Percentiles rank a stretch among this genome's conserved stretches.
These are phyloP conservation scores for Melanotaenia duboulayi DNA, from an alignment of 2,113 vertebrate species.

Conservation along the genomic window DNA sequence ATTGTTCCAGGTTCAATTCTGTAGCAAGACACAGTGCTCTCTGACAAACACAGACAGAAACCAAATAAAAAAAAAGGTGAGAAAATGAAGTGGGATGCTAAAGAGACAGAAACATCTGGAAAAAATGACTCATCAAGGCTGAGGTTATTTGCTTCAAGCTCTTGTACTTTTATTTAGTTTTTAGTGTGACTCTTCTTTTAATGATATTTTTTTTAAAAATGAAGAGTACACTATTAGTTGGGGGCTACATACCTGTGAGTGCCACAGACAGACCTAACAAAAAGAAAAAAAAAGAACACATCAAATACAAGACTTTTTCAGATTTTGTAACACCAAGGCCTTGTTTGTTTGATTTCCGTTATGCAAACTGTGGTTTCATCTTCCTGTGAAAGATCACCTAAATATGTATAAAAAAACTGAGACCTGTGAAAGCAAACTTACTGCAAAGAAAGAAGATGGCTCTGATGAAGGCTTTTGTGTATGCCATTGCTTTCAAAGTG, in stretches of 20 bases:
- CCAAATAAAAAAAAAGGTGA: neutral
- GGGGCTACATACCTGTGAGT: conserved; percentile 38
- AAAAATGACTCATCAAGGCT: conserved; percentile 22
- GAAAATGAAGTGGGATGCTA: conserved; percentile 29
- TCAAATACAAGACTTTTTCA: neutral
- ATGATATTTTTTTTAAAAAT: neutral
- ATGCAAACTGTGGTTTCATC: conserved; percentile 55
- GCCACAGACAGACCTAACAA: conserved; percentile 46
- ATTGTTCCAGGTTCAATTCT: conserved; percentile 74
- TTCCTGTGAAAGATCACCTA: conserved; percentile 69
- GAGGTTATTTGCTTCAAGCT: neutral
- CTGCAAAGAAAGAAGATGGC: conserved; percentile 46
- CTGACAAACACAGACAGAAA: conserved; percentile 38
- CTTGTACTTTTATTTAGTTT: neutral
- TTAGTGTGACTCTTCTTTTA: neutral
- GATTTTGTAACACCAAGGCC: neutral
- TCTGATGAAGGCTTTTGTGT: neutral
- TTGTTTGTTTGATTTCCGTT: conserved; percentile 37
- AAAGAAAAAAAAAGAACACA: conserved; percentile 8
- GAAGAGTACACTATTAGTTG: neutral
- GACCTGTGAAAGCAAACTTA: conserved; percentile 47
- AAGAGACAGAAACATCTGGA: conserved; percentile 17
- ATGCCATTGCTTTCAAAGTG: conserved; percentile 44
- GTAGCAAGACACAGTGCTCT: conserved; percentile 68
- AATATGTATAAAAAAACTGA: neutral